These are phyloP conservation scores for Hephaestus fuliginosus DNA, from an alignment of 2,797 vertebrate genomes.

Conservation along the genomic window DNA sequence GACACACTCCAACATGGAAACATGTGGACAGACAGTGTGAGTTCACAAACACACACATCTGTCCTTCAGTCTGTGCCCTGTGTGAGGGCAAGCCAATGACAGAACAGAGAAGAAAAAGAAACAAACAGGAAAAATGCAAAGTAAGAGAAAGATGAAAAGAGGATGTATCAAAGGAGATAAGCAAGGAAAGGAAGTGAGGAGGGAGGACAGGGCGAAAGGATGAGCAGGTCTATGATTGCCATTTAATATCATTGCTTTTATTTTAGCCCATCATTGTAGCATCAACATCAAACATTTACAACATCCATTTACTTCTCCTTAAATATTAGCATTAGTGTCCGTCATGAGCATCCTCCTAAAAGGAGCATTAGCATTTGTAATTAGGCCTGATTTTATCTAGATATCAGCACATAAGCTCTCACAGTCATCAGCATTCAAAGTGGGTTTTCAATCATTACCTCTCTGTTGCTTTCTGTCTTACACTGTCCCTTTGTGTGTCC, in stretches of 20 bases:
- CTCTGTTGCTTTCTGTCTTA: slow-evolving; percentile 13
- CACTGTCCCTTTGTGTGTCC: slow-evolving; percentile 18
- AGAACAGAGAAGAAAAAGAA: slow-evolving; percentile 6
- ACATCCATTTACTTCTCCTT: slow-evolving; percentile 21
- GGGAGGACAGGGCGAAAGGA: background rate
- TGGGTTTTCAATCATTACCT: slow-evolving; percentile 29
- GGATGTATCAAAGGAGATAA: slow-evolving; percentile 19
- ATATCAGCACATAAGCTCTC: slow-evolving; percentile 2
- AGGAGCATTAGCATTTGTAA: slow-evolving; percentile 28
- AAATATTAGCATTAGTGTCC: slow-evolving; percentile 21
- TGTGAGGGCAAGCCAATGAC: slow-evolving; percentile 46
- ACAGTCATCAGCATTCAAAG: slow-evolving; percentile 43
- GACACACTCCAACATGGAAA: slow-evolving; percentile 22
- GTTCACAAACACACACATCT: slow-evolving; percentile 14
- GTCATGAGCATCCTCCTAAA: slow-evolving; percentile 16
- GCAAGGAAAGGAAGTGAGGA: slow-evolving; percentile 1
- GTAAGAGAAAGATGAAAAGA: slow-evolving; percentile 4
- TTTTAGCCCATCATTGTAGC: slow-evolving; percentile 8
- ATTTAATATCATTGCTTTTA: slow-evolving; percentile 9
- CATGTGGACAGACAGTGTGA: slow-evolving; percentile 15
- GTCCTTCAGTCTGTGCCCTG: slow-evolving; percentile 50
- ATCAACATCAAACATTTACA: slow-evolving; percentile 25
- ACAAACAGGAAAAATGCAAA: slow-evolving; percentile 33
- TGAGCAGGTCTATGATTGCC: background rate
- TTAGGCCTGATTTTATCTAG: background rate